Conservation (phyloP, 1,140 invertebrate genomes). For the silkworm (Bombyx mori) region ASM3026992v2 NC_085121.1:3505001-3505500, state of each 20-base stretch:
- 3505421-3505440: constrained; percentile 53
- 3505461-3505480: constrained; percentile 27
- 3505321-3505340: constrained; percentile 55
- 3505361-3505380: constrained; percentile 24
- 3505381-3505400: constrained; percentile 22
- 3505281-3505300: constrained; percentile 54
- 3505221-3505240: constrained; percentile 31
- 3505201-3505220: constrained; percentile 17
- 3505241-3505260: constrained; percentile 21
- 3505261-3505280: constrained; percentile 28
- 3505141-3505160: too few species aligned
- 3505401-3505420: constrained; percentile 54
- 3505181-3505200: constrained; percentile 8
- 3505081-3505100: too few species aligned
- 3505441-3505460: constrained; percentile 46
- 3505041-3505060: too few species aligned
- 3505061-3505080: too few species aligned
- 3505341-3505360: constrained; percentile 65
- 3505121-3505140: too few species aligned
- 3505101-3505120: too few species aligned
- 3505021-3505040: too few species aligned
- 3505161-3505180: neutral
- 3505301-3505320: constrained; percentile 24
- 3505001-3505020: too few species aligned
- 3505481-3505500: constrained; percentile 46